These are phyloP conservation scores for Eubasilissa splendida DNA, from an alignment of 2,888 invertebrate genomes.

Conservation along the genomic window DNA sequence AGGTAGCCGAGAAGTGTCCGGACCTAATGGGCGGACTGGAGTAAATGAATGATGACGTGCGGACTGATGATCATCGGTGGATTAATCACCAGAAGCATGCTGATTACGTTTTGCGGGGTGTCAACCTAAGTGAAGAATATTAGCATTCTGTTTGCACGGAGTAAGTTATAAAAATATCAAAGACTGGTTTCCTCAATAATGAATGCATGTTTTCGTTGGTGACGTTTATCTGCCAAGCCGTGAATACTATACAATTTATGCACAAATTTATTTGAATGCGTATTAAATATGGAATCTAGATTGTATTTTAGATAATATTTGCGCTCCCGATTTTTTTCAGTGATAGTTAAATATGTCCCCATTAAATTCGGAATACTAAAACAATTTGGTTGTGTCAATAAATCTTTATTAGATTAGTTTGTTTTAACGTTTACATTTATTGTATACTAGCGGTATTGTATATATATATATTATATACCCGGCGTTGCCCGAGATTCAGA, in stretches of 20 bases:
- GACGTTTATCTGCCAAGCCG: neutral
- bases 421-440: too few species aligned
- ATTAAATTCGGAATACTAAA: neutral
- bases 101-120: neutral
- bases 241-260: slow-evolving; percentile 3
- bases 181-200: neutral
- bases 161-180: too few species aligned
- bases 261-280: slow-evolving; percentile 16
- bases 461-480: too few species aligned
- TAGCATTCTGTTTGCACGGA: neutral
- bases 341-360: neutral
- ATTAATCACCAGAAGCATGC: slow-evolving; percentile 2
- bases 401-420: neutral
- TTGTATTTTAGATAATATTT: slow-evolving; percentile 21
- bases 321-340: slow-evolving; percentile 17
- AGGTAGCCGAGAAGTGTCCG: neutral
- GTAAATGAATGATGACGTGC: slow-evolving; percentile 14
- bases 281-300: slow-evolving; percentile 22
- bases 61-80: neutral
- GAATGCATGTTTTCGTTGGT: neutral
- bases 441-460: too few species aligned
- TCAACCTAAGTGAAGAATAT: neutral
- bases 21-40: neutral
- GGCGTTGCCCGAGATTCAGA: too few species aligned
- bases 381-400: neutral